Percentiles rank a stretch among this genome's conserved stretches.
Evolutionary conservation across 2,888 invertebrate genomes (phyloP).

Genomic region (Lithophane socia): DNA sequence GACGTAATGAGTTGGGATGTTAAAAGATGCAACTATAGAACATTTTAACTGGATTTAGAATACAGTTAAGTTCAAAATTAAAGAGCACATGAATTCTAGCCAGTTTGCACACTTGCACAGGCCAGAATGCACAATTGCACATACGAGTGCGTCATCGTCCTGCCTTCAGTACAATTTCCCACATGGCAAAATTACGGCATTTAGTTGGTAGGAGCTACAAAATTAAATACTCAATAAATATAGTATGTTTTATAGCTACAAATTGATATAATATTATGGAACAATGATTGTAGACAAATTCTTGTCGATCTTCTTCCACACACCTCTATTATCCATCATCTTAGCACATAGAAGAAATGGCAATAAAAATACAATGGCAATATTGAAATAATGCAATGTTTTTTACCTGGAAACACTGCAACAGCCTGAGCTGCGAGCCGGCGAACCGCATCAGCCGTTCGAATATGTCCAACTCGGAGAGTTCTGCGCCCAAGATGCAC

Average conservation of each 20-base stretch:
- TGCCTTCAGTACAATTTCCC: not conserved
- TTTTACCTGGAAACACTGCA: constrained; percentile 93
- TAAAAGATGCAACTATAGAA: not conserved
- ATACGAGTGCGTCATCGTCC: not conserved
- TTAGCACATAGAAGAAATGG: not conserved
- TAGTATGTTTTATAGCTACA: not conserved
- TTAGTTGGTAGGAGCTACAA: not conserved
- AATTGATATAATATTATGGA: not conserved
- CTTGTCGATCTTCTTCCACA: not conserved
- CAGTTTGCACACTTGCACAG: not conserved
- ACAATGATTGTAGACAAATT: not conserved
- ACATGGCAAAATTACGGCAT: not conserved
- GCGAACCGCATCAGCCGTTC: constrained; percentile 92
- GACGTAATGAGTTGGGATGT: constrained; percentile 5
- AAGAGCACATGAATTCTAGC: not conserved
- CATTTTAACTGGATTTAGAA: no score
- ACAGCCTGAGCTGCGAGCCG: constrained; percentile 92
- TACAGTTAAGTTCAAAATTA: not conserved
- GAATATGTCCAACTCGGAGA: constrained; percentile 93
- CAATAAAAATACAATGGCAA: no score
- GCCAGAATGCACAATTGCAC: not conserved
- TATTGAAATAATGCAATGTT: not conserved
- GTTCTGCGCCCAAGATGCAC: constrained; percentile 92
- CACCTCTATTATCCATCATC: not conserved
- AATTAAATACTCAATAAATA: not conserved